These are phyloP conservation scores for Mamestra brassicae DNA, from an alignment of 2,888 invertebrate genomes.

Conservation along the genomic window DNA sequence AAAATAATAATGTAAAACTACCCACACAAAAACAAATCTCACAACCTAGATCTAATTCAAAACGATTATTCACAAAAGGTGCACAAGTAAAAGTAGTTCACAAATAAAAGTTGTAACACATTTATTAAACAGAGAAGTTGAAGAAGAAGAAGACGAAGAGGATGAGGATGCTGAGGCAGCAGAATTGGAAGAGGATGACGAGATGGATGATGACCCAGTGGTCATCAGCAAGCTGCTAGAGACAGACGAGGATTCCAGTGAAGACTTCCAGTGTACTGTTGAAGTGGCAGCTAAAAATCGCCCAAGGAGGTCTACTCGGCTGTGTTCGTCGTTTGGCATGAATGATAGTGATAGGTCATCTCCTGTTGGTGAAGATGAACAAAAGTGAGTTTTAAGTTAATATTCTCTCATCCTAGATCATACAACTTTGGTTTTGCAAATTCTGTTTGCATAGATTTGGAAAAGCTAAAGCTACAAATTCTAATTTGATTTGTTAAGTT, in stretches of 20 bases:
- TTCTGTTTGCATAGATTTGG: no score
- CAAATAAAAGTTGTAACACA: no score
- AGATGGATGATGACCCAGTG: conserved; percentile 83
- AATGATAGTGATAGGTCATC: conserved; percentile 73
- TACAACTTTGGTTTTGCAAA: not conserved
- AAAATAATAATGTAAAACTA: not conserved
- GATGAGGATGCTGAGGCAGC: conserved; percentile 69
- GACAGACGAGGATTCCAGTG: conserved; percentile 81
- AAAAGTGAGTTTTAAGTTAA: conserved; percentile 67
- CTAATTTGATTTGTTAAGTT: no score
- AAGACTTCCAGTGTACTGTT: conserved; percentile 78
- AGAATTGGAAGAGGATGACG: conserved; percentile 73
- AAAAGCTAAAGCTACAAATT: no score
- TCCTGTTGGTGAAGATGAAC: conserved; percentile 69
- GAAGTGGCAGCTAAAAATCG: conserved; percentile 70
- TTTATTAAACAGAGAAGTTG: conserved; percentile 25
- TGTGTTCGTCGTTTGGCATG: conserved; percentile 72
- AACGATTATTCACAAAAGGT: no score
- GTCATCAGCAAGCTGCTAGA: conserved; percentile 85
- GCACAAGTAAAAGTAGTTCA: no score
- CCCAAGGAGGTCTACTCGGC: conserved; percentile 77
- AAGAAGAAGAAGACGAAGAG: conserved; percentile 40
- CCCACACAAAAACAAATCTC: not conserved
- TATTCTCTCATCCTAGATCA: not conserved
- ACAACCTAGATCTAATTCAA: no score